Evolutionary conservation across 2,113 vertebrate genomes (phyloP).

Genomic region (Noturus placidus): DNA sequence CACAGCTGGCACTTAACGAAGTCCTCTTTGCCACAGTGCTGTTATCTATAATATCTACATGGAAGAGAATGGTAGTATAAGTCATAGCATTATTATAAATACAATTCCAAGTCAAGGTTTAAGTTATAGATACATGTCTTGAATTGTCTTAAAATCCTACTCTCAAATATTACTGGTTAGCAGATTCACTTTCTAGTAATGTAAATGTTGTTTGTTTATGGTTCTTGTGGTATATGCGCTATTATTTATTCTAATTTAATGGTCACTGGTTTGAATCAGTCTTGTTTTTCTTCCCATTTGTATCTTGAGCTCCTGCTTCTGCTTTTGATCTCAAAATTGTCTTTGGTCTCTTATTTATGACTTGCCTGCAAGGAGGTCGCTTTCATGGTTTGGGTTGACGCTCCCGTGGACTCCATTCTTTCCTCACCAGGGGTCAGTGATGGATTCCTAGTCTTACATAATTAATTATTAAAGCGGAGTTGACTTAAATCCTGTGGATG

Average conservation of each 20-base stretch:
- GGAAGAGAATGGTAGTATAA: neutral
- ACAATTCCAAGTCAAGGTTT: neutral
- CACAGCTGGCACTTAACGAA: neutral
- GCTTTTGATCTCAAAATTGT: constrained; percentile 19
- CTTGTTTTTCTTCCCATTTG: constrained; percentile 10
- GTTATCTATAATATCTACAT: neutral
- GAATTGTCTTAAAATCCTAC: neutral
- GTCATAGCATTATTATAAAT: neutral
- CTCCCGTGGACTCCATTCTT: neutral
- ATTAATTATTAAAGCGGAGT: constrained; percentile 45
- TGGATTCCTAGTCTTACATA: constrained; percentile 41
- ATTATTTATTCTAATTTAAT: neutral
- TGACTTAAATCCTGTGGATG: constrained; percentile 7
- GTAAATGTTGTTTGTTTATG: neutral
- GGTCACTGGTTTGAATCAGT: constrained; percentile 13
- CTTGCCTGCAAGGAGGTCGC: neutral
- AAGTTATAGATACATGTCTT: neutral
- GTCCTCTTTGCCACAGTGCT: neutral
- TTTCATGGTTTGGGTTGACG: constrained; percentile 18
- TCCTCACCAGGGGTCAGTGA: constrained; percentile 7
- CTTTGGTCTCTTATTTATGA: constrained; percentile 34
- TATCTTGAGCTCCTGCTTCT: constrained; percentile 10
- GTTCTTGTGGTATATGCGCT: neutral
- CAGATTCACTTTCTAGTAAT: neutral
- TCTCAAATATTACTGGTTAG: too few relatives aligned